Evolutionary conservation across 2,797 vertebrate species (phyloP), one percentile per base, ranked within the genome.

Genomic region (Coracias cyanogaster): DNA sequence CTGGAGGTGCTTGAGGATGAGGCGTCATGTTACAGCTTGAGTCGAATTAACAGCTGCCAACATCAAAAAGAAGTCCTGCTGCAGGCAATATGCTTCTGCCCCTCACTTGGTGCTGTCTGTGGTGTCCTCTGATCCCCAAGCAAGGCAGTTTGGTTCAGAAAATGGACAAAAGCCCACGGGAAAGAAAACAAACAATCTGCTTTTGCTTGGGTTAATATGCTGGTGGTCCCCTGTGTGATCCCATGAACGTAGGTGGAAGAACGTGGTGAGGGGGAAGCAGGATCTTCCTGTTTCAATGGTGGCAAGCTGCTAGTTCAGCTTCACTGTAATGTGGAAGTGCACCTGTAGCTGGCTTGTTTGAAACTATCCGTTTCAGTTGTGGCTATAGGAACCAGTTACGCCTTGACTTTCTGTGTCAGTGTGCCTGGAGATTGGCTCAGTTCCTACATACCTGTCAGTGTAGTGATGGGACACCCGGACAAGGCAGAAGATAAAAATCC

Each of bases 21-120:
- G 61, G 85, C 52, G 91, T 96, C 79, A 6, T 91, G 90, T 96
- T 90, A 76, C 83, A 60, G 86, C 92, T 94, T 94, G 96, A 96
- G 79, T 72, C 0, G 2, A 71, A 85, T 64, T 80, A 81, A 60
- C 82, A 94, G 90, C 93, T 89, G 90, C 91, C 87, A 85, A 86
- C 82, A 71, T 71, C 85, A 88, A 77, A 91, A 77, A 89, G 87
- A 60, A 90, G 94, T 83, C 94, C 93, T 82, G 85, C 95, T 91
- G 79, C 91, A 90, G 91, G 94, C 79, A 81, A 41, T 6, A 61
- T 17, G 61, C 79, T 80, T 74, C 88, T 86, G 77, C 77, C 88
- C 91, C 81, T 78, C 1, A 2, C 82, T 77, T 26, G 35, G 48
- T 54, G 55, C n/a, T 37, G 21, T 17, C 88, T 82, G 65, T 22